Conservation (phyloP, 1,140 invertebrate genomes). For the Agrypnia vestita region DNA sequence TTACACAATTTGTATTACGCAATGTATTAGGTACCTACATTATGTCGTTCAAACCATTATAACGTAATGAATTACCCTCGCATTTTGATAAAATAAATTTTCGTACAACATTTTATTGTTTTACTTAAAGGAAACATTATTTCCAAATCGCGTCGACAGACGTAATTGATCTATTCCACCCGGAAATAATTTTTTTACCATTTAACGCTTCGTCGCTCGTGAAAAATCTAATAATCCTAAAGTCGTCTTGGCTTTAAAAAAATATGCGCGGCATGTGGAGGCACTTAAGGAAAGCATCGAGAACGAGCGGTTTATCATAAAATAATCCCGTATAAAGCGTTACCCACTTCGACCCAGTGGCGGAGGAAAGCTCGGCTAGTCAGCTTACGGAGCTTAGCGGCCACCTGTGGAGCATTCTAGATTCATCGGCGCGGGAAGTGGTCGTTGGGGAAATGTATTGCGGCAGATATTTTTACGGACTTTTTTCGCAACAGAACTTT, state of each 20-base stretch:
- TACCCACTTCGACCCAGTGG: not conserved
- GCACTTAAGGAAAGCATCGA: constrained; percentile 8
- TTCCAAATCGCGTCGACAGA: no score
- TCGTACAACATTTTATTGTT: no score
- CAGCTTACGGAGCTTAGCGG: not conserved
- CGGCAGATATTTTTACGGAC: constrained; percentile 28
- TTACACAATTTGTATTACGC: no score
- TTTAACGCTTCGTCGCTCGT: no score
- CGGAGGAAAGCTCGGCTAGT: not conserved
- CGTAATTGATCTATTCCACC: no score
- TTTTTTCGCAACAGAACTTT: constrained; percentile 24
- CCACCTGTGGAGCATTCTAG: constrained; percentile 26
- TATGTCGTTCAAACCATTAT: no score
- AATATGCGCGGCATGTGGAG: not conserved
- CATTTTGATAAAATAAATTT: no score
- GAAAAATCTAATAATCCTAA: no score
- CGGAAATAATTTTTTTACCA: no score
- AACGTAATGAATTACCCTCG: no score
- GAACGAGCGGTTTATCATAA: not conserved
- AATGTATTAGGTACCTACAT: no score
- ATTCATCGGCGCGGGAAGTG: not conserved
- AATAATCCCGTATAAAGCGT: constrained; percentile 15
- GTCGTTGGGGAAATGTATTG: not conserved
- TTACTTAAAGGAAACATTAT: no score
- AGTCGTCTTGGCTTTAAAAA: not conserved